These are phyloP conservation scores for Harlomillsia oculata DNA, from an alignment of 1,140 invertebrate genomes.

Conservation along the genomic window DNA sequence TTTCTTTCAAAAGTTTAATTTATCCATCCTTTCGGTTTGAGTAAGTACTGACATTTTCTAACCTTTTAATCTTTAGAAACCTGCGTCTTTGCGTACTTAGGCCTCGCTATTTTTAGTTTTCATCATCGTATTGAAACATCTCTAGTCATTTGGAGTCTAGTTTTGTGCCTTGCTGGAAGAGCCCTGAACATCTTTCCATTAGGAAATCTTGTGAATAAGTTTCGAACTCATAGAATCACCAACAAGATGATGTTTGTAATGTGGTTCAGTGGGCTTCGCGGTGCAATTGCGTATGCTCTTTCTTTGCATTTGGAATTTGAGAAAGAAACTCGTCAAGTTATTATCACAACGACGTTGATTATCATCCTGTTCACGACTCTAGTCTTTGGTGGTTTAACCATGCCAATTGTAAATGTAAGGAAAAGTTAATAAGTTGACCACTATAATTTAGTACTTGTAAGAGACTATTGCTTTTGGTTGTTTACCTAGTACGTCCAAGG, in stretches of 20 bases:
- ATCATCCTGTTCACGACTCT: slow-evolving; percentile 93
- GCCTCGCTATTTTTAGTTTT: slow-evolving; percentile 95
- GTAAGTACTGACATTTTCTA: too few relatives aligned
- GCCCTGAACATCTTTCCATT: slow-evolving; percentile 96
- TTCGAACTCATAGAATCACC: slow-evolving; percentile 94
- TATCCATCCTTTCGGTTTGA: slow-evolving; percentile 18
- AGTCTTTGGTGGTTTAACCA: slow-evolving; percentile 89
- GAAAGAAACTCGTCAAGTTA: slow-evolving; percentile 83
- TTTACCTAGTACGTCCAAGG: slow-evolving; percentile 46
- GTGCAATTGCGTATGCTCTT: slow-evolving; percentile 95
- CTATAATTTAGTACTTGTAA: background rate
- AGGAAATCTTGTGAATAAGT: slow-evolving; percentile 84
- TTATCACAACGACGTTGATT: slow-evolving; percentile 93
- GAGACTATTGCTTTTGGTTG: background rate
- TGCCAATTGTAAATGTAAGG: slow-evolving; percentile 81
- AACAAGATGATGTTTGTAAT: slow-evolving; percentile 99
- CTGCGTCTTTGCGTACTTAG: slow-evolving; percentile 98
- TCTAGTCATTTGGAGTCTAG: slow-evolving; percentile 83
- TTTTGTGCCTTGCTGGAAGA: slow-evolving; percentile 81
- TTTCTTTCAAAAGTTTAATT: slow-evolving; percentile 8
- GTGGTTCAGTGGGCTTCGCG: slow-evolving; percentile 94
- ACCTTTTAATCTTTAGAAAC: slow-evolving; percentile 79
- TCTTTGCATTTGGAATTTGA: slow-evolving; percentile 92
- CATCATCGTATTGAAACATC: slow-evolving; percentile 63
- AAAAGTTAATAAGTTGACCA: background rate